These are phyloP conservation scores for Plusia festucae DNA, from an alignment of 2,888 invertebrate genomes.

Conservation along the genomic window DNA sequence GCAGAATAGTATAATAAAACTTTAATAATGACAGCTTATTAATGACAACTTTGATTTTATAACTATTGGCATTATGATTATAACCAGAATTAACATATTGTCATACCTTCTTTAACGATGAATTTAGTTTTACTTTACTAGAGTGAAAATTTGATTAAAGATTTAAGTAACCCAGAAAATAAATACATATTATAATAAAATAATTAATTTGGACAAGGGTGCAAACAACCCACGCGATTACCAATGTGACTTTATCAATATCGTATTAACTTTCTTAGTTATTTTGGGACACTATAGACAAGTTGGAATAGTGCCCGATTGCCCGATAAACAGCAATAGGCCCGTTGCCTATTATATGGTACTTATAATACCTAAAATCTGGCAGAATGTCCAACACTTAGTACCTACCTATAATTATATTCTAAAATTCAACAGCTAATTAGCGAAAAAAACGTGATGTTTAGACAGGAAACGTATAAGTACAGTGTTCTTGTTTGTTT, in stretches of 20 bases:
- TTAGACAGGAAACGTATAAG: too few species aligned
- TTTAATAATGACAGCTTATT: too few species aligned
- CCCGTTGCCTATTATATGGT: background rate
- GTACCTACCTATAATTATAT: too few species aligned
- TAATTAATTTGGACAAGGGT: background rate
- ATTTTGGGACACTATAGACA: background rate
- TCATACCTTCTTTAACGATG: too few species aligned
- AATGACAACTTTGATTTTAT: background rate
- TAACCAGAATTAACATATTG: too few species aligned
- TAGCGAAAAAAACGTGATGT: background rate
- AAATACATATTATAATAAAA: too few species aligned
- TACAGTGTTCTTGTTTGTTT: too few species aligned
- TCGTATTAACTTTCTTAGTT: slow-evolving; percentile 4
- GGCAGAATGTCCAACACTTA: background rate
- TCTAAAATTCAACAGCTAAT: too few species aligned
- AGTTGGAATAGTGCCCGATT: slow-evolving; percentile 4
- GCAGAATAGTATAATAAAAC: too few species aligned
- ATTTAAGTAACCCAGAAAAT: background rate
- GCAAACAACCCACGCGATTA: background rate
- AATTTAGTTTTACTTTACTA: too few species aligned
- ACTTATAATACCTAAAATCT: slow-evolving; percentile 1
- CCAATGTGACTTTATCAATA: slow-evolving; percentile 1
- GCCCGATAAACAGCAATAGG: slow-evolving; percentile 4
- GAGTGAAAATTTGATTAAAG: too few species aligned
- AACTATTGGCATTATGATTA: background rate